These are phyloP conservation scores for Melanotaenia nigrans DNA, from an alignment of 2,797 vertebrate genomes.

Conservation along the genomic window DNA sequence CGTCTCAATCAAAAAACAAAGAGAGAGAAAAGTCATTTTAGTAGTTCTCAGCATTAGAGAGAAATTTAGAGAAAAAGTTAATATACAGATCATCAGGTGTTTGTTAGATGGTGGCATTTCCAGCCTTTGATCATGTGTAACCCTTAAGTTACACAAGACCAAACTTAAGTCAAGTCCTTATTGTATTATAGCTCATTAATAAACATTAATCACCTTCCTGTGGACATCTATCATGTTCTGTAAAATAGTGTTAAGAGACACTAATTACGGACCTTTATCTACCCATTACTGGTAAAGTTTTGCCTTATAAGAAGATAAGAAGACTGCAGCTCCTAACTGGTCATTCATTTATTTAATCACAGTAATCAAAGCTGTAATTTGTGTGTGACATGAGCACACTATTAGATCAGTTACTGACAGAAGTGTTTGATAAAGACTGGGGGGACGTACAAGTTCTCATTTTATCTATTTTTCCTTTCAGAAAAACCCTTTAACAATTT, in stretches of 20 bases:
- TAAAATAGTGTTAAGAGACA: slow-evolving; percentile 30
- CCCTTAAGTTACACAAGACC: background rate
- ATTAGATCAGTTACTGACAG: background rate
- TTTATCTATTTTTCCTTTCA: background rate
- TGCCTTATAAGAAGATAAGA: slow-evolving; percentile 29
- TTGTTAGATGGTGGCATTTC: slow-evolving; percentile 15
- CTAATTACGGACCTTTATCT: slow-evolving; percentile 13
- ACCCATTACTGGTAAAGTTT: slow-evolving; percentile 10
- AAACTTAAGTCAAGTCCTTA: no score
- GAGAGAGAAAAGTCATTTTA: slow-evolving; percentile 32
- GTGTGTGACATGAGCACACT: background rate
- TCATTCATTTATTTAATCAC: slow-evolving; percentile 23
- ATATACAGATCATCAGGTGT: slow-evolving; percentile 45
- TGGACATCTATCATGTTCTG: slow-evolving; percentile 27
- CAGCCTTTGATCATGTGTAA: slow-evolving; percentile 38
- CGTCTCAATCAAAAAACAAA: slow-evolving; percentile 80
- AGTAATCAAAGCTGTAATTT: slow-evolving; percentile 19
- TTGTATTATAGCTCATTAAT: slow-evolving; percentile 20
- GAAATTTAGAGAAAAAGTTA: background rate
- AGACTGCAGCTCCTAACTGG: background rate
- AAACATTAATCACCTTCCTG: slow-evolving; percentile 29
- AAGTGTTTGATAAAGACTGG: background rate
- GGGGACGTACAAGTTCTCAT: no score
- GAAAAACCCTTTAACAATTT: background rate
- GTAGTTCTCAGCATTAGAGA: slow-evolving; percentile 16